phyloP scores from a whole-genome alignment of 2,888 invertebrate genomes.

The Pandemis heparana region DNA sequence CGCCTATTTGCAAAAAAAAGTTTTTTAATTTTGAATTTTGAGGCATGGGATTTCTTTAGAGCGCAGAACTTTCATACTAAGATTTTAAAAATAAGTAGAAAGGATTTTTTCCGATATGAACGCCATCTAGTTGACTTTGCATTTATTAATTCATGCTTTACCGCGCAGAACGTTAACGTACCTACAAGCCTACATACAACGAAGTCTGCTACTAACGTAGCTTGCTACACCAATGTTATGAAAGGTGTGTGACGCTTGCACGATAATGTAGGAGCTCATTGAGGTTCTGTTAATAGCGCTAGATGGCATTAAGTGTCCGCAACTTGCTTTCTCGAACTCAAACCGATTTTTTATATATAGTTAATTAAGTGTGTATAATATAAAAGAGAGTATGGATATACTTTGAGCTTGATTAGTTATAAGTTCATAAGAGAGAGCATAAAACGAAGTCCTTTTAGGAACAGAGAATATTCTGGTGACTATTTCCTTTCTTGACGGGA shows the following conservation, averaged over 20 bases:
- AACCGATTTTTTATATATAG: neutral
- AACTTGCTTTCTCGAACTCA: neutral
- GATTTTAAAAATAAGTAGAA: neutral
- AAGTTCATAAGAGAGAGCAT: neutral
- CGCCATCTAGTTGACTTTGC: constrained; percentile 34
- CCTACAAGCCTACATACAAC: neutral
- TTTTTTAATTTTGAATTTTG: neutral
- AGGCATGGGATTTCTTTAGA: neutral
- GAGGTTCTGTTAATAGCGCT: constrained; percentile 23
- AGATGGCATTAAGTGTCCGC: constrained; percentile 29
- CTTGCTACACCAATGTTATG: constrained; percentile 9
- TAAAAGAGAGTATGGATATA: neutral
- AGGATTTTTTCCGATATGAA: neutral
- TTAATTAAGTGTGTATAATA: neutral
- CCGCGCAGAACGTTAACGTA: neutral
- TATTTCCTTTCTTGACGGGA: neutral
- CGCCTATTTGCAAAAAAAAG: no score
- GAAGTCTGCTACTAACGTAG: constrained; percentile 1
- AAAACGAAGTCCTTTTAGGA: neutral
- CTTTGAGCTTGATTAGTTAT: neutral
- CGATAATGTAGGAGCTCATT: neutral
- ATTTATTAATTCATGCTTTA: constrained; percentile 15
- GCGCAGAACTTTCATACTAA: no score
- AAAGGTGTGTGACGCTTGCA: constrained; percentile 12
- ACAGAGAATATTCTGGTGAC: neutral